Conservation (phyloP, 2,113 vertebrate genomes). For the Sitta europaea region DNA sequence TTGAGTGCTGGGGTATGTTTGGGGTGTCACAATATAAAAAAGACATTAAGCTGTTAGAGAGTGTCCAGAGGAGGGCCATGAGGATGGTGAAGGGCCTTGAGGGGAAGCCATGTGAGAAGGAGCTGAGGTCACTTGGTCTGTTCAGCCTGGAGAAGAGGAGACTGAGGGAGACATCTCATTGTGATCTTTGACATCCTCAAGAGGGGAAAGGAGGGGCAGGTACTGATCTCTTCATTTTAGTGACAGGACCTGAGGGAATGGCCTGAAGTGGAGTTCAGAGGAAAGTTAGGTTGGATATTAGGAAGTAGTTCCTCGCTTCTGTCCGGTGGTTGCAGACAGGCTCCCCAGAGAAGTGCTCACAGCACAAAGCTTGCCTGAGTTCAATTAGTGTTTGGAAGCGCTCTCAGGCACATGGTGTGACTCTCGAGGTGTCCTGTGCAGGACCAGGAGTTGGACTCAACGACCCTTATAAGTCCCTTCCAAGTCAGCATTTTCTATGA, state of each 20-base stretch:
- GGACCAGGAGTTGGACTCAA: not conserved
- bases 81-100: not conserved
- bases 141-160: not conserved
- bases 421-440: not conserved
- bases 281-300: not conserved
- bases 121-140: not conserved
- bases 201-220: not conserved
- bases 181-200: not conserved
- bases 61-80: not conserved
- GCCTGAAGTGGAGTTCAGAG: not conserved
- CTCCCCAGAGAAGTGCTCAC: not conserved
- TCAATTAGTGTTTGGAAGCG: not conserved
- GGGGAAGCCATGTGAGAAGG: accelerated
- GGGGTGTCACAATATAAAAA: not conserved
- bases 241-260: not conserved
- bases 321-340: not conserved
- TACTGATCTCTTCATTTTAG: not conserved
- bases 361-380: not conserved
- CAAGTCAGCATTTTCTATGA: not conserved
- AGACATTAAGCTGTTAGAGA: not conserved
- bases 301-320: not conserved
- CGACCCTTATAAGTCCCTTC: not conserved
- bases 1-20: accelerated
- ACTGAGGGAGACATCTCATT: not conserved
- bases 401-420: not conserved